These are phyloP conservation scores for Columbina picui DNA, from an alignment of 2,113 vertebrate species.

Conservation along the genomic window DNA sequence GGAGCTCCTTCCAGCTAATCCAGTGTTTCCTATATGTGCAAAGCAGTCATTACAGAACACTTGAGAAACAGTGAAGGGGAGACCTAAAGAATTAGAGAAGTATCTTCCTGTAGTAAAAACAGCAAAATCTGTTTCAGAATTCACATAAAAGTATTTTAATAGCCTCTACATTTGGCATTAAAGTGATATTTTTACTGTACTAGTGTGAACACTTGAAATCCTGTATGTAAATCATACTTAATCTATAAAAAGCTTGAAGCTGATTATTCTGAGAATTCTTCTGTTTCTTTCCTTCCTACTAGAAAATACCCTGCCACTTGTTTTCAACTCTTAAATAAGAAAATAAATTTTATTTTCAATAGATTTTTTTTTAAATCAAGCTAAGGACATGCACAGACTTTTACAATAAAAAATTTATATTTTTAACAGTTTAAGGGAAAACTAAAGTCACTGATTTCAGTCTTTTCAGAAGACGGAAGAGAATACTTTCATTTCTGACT, in stretches of 20 bases:
- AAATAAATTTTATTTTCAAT: not conserved
- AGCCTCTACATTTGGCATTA: not conserved
- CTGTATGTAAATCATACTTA: not conserved
- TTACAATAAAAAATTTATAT: not conserved
- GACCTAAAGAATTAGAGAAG: not conserved
- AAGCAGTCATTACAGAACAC: not conserved
- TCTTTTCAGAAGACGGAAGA: not conserved
- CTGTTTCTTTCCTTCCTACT: not conserved
- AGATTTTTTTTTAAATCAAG: not conserved
- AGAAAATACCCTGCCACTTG: not conserved
- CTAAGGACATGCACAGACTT: not conserved
- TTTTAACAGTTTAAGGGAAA: not conserved
- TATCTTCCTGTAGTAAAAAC: not conserved
- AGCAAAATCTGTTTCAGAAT: not conserved
- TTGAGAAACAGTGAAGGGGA: not conserved
- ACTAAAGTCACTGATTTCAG: not conserved
- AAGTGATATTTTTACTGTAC: not conserved
- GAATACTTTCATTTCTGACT: not conserved
- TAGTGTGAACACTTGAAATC: not conserved
- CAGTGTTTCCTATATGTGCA: fast-evolving
- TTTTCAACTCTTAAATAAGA: not conserved
- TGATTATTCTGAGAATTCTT: not conserved
- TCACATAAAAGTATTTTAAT: not conserved
- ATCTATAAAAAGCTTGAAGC: not conserved
- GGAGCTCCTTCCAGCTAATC: not conserved